phyloP scores from a whole-genome alignment of 2,888 invertebrate genomes.

The Cloeon dipterum region DNA sequence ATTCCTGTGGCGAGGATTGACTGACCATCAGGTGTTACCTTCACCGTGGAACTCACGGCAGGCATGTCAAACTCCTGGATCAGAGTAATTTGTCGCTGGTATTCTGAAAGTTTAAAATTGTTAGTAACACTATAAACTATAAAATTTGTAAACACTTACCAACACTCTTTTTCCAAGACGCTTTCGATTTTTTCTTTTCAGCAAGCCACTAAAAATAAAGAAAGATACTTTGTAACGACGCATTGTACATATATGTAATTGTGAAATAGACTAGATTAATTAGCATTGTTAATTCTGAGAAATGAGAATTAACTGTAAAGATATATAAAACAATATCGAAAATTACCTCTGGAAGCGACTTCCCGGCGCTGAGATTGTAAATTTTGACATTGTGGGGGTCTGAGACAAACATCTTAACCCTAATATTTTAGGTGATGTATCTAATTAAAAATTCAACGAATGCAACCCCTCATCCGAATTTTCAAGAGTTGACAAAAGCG shows the following conservation, averaged over 20 bases:
- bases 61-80: conserved; percentile 99
- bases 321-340: not conserved
- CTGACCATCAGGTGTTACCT: conserved; percentile 73
- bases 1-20: conserved; percentile 82
- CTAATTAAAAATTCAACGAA: too few species aligned
- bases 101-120: conserved; percentile 26
- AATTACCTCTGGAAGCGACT: conserved; percentile 87
- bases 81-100: conserved; percentile 76
- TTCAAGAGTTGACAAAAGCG: too few species aligned
- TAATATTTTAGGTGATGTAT: too few species aligned
- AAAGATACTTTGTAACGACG: conserved; percentile 7
- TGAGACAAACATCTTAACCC: conserved; percentile 62
- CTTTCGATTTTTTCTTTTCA: conserved; percentile 52
- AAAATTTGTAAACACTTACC: conserved; percentile 18
- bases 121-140: not conserved
- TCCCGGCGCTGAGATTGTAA: conserved; percentile 91
- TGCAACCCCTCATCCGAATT: too few species aligned
- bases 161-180: conserved; percentile 65
- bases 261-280: too few species aligned
- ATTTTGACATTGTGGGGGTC: conserved; percentile 92
- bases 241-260: conserved; percentile 2
- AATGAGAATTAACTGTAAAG: not conserved
- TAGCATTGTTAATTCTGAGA: not conserved
- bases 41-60: conserved; percentile 62
- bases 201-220: conserved; percentile 51